A percentile compares a stretch with the other conserved stretches of the same genome.
phyloP scores from a whole-genome alignment of 1,140 invertebrate genomes.

The Solenopsis fugax region DNA sequence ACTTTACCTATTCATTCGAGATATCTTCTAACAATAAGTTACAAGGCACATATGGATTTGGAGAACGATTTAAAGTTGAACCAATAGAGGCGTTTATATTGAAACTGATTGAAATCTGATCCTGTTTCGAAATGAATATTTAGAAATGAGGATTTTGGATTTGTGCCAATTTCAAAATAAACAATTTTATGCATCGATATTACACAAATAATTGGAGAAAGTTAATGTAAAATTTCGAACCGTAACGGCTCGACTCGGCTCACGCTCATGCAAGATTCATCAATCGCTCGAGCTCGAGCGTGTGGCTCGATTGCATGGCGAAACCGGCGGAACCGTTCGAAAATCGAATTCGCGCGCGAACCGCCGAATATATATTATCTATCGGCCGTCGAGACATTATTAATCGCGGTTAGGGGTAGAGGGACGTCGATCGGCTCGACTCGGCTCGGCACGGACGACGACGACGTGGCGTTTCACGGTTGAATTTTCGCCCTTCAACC shows the following conservation, averaged over 20 bases:
- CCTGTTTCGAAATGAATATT: background rate
- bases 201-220: background rate
- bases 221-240: background rate
- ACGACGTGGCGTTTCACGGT: constrained; percentile 54
- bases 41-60: background rate
- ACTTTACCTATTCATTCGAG: background rate
- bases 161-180: background rate
- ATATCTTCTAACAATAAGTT: background rate
- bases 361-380: background rate
- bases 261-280: constrained; percentile 46
- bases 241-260: too few relatives aligned
- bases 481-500: constrained; percentile 67
- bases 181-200: background rate
- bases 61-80: background rate
- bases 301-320: too few relatives aligned
- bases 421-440: too few relatives aligned
- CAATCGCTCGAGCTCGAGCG: too few relatives aligned
- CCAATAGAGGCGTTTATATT: background rate
- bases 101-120: background rate
- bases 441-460: too few relatives aligned
- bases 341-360: background rate
- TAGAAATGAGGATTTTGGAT: background rate
- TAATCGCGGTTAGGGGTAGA: constrained; percentile 47
- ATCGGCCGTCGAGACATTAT: constrained; percentile 56
- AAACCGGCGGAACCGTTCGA: constrained; percentile 24